Percentiles rank a stretch among this genome's conserved stretches.
phyloP scores from a whole-genome alignment of 1,140 invertebrate genomes.

The Zaprionus capensis region DNA sequence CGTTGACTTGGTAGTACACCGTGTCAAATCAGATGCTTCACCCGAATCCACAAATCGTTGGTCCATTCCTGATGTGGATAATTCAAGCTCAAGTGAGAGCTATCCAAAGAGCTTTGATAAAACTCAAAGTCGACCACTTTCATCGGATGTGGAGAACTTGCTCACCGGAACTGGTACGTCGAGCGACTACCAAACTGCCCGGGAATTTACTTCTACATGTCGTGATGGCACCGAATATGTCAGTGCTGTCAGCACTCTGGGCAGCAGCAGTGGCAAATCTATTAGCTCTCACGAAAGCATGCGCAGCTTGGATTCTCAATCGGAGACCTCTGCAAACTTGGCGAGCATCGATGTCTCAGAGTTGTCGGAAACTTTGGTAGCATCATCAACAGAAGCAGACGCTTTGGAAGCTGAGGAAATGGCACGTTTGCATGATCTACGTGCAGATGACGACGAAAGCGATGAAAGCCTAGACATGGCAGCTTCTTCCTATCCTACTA shows the following conservation, averaged over 20 bases:
- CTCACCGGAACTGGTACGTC: constrained; percentile 85
- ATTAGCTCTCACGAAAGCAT: constrained; percentile 94
- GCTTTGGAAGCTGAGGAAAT: constrained; percentile 73
- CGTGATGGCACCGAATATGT: constrained; percentile 92
- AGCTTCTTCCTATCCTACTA: constrained; percentile 46
- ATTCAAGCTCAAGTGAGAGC: constrained; percentile 94
- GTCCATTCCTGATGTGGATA: constrained; percentile 89
- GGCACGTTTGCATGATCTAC: constrained; percentile 62
- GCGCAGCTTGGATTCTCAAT: constrained; percentile 94
- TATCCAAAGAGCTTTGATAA: constrained; percentile 95
- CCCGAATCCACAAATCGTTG: constrained; percentile 86
- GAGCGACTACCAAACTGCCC: constrained; percentile 95
- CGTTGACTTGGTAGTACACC: constrained; percentile 81
- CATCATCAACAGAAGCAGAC: constrained; percentile 88
- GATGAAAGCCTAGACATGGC: constrained; percentile 72
- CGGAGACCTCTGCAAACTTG: constrained; percentile 93
- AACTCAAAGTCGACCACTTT: constrained; percentile 92
- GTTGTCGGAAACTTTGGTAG: constrained; percentile 94
- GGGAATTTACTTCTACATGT: constrained; percentile 88
- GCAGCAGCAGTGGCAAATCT: constrained; percentile 85
- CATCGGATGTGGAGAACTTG: constrained; percentile 93
- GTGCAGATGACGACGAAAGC: constrained; percentile 74
- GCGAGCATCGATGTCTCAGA: constrained; percentile 95
- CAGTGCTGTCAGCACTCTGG: constrained; percentile 89
- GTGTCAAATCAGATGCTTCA: constrained; percentile 86